Evolutionary conservation across 1,140 invertebrate species (phyloP).

Genomic region (Saccostrea echinata): DNA sequence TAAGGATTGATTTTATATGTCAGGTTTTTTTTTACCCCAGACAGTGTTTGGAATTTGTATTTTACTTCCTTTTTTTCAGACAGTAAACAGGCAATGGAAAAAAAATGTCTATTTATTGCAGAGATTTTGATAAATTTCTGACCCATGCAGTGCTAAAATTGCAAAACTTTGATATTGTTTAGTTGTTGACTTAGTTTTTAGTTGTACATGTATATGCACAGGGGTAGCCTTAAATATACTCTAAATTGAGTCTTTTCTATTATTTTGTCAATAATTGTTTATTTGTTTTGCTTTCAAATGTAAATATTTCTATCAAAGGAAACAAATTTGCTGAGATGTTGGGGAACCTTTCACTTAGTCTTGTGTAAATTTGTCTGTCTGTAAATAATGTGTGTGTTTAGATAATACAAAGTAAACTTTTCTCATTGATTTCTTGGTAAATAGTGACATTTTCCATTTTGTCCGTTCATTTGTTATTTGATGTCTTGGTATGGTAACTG

Average conservation of each 20-base stretch:
- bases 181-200: background rate
- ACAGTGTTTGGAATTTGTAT: too few species aligned
- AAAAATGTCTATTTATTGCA: too few species aligned
- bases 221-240: too few species aligned
- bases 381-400: conserved; percentile 4
- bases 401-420: background rate
- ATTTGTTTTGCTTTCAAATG: background rate
- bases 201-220: too few species aligned
- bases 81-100: too few species aligned
- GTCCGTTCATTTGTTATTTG: background rate
- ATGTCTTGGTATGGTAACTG: background rate
- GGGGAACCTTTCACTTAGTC: background rate
- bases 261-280: conserved; percentile 2
- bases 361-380: conserved; percentile 27
- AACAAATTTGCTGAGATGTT: background rate
- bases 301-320: conserved; percentile 14
- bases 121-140: too few species aligned
- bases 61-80: too few species aligned
- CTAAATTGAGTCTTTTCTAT: background rate
- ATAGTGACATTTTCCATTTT: background rate
- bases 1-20: too few species aligned
- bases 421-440: conserved; percentile 12
- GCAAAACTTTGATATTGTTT: background rate
- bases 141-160: too few species aligned
- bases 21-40: too few species aligned